phyloP scores from a whole-genome alignment of 2,888 invertebrate species.

The Perdita meconis region DNA sequence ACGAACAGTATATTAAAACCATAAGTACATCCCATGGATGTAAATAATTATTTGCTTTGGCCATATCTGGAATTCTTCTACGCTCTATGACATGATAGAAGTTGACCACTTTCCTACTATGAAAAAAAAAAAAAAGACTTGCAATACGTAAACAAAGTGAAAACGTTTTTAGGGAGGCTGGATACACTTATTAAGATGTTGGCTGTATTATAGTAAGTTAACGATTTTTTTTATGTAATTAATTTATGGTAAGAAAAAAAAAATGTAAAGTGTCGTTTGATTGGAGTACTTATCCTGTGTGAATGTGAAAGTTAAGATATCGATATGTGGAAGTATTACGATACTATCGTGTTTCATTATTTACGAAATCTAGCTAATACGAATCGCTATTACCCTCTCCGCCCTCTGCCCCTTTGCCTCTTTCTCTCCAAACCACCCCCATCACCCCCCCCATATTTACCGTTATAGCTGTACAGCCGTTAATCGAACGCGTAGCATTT shows the following conservation, averaged over 20 bases:
- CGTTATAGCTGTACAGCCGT: constrained; percentile 60
- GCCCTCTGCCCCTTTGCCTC: neutral
- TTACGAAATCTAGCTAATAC: constrained; percentile 57
- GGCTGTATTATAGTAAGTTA: constrained; percentile 83
- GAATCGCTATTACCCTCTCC: constrained; percentile 42
- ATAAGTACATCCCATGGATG: constrained; percentile 81
- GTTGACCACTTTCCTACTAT: constrained; percentile 80
- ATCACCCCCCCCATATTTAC: constrained; percentile 52
- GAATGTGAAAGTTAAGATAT: constrained; percentile 66
- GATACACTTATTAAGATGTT: constrained; percentile 79
- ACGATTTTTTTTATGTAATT: constrained; percentile 83
- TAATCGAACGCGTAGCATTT: constrained; percentile 60
- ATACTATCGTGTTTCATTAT: constrained; percentile 61
- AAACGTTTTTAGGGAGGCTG: constrained; percentile 79
- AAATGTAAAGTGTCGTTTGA: constrained; percentile 78
- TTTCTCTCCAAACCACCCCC: no score
- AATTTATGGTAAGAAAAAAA: constrained; percentile 81
- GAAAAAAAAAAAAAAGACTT: constrained; percentile 73
- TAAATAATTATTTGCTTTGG: constrained; percentile 77
- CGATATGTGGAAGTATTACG: constrained; percentile 54
- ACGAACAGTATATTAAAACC: constrained; percentile 76
- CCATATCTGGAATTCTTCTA: constrained; percentile 79
- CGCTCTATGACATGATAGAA: constrained; percentile 79
- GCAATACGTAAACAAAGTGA: constrained; percentile 73
- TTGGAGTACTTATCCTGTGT: constrained; percentile 81